Base-by-base conservation (phyloP, 2,888 invertebrate species). In the Beris chalybata region DNA sequence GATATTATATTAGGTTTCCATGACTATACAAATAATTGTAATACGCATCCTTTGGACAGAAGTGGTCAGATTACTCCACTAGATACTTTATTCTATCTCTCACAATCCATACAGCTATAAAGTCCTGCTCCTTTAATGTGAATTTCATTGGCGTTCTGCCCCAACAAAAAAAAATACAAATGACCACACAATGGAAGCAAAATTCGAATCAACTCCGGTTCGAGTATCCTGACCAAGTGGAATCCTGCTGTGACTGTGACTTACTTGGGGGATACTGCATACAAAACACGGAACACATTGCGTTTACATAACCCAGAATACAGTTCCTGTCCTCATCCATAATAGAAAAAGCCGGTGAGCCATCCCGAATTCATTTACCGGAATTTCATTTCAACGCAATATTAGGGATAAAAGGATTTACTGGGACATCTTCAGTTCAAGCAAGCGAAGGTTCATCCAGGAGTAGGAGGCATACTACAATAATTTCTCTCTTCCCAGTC, bases 341-440 rank as follows among this genome's bases (percentile, higher is more conserved):
- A 11, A 54, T 9, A n/a, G 56, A n/a, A 12, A 32, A 55, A 12
- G 12, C 30, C n/a, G 48, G 61, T 52, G 43, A 61, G 61, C 22
- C 31, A 44, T 65, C 13, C 54, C 48, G 65, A 65, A 56, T 55
- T 56, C 65, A 56, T 65, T 65, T 65, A 56, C 45, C 30, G 65
- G 65, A 65, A 56, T 65, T 65, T 56, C 65, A 65, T 65, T 56
- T 65, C 50, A 48, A 44, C 56, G 56, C 48, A 65, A 65, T 61
- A 61, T 48, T n/a, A 65, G 54, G 65, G 65, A 65, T 65, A 56
- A 65, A 65, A 56, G 56, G 65, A 65, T 65, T 65, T 65, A 54
- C 48, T 32, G 29, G 22, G 48, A 59, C 12, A 31, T 59, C 48
- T n/a, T 15, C 47, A 15, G 38, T 15, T 61, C 52, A 9, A 15